Base-by-base conservation (phyloP, 2,113 vertebrate species). In the Sterrhoptilus dennistouni region DNA sequence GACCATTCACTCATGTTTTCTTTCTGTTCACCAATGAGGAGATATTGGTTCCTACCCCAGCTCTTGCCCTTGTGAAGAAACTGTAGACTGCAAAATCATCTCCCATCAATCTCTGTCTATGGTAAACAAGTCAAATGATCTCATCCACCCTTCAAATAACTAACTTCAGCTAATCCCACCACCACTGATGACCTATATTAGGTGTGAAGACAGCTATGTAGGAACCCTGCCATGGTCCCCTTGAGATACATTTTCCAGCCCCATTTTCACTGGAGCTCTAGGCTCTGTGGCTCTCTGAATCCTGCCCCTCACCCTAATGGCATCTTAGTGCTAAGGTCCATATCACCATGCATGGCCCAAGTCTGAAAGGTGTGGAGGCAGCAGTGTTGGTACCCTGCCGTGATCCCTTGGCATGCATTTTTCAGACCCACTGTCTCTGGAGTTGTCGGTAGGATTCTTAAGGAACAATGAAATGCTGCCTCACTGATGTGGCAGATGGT, bases 401-500 rank as follows among this genome's bases (percentile, higher is more conserved):
- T 61, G 21, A 40, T 40, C 14, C 63, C 4, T 28, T 36, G 56
- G 31, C 25, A 17, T 16, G 6, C 1, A 4, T 76, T 35, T 63
- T 63, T 15, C 40, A 42, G 47, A 68, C 4, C 18, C 64, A 36
- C 5, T 28, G 35, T 24, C 31, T 83, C 54, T 63, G 47, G 42
- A 61, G 22, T 1, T 69, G 22, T 36, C 49, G 33, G 49, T 13
- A 56, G 22, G 94, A 83, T 94, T 96, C 79, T 56, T 90, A 96
- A 97, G 90, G 79, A 96, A 50, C 27, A 54, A 70, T 49, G 57
- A 91, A 89, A 42, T 71, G 36, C 45, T 95, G 80, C 80, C 88
- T 96, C 88, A 42, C 93, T 97, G 92, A 97, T 33, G 28, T 54
- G 87, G 92, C 97, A 97, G 97, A 97, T 97, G 97, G 96, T 96